phyloP scores from a whole-genome alignment of 1,140 invertebrate species.

The Platyscapa corneri region DNA sequence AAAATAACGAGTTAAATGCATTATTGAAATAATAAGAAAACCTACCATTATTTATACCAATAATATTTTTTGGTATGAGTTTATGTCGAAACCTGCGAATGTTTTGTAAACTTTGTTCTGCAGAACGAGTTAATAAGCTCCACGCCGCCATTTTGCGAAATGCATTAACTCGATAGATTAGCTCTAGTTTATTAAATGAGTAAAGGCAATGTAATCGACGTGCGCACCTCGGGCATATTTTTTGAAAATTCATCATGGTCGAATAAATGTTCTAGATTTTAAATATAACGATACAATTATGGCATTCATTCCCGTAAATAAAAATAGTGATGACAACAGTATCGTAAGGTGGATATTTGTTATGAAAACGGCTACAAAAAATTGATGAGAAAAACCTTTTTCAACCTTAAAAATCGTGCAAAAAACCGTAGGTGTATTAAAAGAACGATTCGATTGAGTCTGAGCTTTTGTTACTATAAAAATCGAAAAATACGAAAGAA shows the following conservation, averaged over 20 bases:
- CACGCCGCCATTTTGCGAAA: slow-evolving; percentile 60
- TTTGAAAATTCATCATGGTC: neutral
- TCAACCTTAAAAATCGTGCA: slow-evolving; percentile 22
- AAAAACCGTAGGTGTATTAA: neutral
- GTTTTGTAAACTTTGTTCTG: slow-evolving; percentile 50
- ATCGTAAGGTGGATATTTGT: neutral
- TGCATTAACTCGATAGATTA: neutral
- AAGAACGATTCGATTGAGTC: neutral
- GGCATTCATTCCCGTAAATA: neutral
- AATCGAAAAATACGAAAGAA: neutral
- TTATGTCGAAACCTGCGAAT: neutral
- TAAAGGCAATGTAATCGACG: neutral
- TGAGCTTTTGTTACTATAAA: neutral
- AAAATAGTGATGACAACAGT: neutral
- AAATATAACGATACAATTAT: neutral
- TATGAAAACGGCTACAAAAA: slow-evolving; percentile 8
- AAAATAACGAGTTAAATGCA: neutral
- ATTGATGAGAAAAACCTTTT: neutral
- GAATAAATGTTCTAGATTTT: neutral
- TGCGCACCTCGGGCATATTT: neutral
- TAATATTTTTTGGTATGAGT: neutral
- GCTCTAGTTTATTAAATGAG: neutral
- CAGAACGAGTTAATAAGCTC: slow-evolving; percentile 57
- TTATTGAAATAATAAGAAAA: neutral
- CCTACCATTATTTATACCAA: slow-evolving; percentile 32